Percentiles rank a stretch among this genome's conserved stretches.
Conservation (phyloP, 2,113 vertebrate genomes). For the Dermatemys mawii region DNA sequence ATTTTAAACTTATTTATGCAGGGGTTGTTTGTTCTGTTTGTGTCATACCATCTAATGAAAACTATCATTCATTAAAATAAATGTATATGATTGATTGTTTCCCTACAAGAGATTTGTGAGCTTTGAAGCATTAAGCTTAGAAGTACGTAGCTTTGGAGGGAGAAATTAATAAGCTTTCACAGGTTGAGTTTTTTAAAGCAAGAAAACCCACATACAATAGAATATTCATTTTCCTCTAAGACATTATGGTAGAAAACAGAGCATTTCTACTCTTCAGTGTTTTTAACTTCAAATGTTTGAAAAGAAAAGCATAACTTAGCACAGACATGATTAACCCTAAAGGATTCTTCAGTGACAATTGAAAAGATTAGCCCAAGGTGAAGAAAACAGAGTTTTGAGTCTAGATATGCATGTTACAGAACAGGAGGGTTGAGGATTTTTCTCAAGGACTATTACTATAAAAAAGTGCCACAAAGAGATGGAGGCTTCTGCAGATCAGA, state of each 20-base stretch:
- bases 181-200: not conserved
- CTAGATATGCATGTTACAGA: not conserved
- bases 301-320: not conserved
- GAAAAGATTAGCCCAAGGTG: constrained; percentile 6
- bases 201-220: not conserved
- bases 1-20: not conserved
- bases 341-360: not conserved
- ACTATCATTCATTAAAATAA: constrained; percentile 14
- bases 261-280: not conserved
- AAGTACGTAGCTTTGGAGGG: not conserved
- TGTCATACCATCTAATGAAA: not conserved
- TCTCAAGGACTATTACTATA: not conserved
- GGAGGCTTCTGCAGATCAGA: not conserved
- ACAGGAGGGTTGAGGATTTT: not conserved
- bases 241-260: not conserved
- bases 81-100: not conserved
- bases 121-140: not conserved
- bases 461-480: not conserved
- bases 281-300: not conserved
- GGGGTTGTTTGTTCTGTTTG: not conserved
- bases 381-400: not conserved
- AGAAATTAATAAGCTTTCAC: not conserved
- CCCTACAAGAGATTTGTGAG: not conserved
- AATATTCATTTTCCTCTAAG: constrained; percentile 19
- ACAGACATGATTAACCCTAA: not conserved